Conservation (phyloP, 2,797 vertebrate genomes). For the Cossypha caffra region DNA sequence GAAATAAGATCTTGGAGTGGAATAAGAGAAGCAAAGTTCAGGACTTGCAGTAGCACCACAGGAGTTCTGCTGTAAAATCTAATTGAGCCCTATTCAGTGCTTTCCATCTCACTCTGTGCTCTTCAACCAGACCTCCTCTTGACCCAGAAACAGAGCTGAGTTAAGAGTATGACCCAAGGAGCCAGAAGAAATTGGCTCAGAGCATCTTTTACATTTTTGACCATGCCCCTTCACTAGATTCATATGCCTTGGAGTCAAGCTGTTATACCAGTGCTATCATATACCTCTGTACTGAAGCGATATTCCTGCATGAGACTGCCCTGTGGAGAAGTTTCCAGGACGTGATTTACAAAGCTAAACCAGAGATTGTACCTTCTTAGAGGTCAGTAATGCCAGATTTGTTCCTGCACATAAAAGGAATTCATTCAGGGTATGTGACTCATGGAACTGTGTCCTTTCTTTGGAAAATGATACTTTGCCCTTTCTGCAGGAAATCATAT, state of each 20-base stretch:
- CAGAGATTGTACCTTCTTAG: neutral
- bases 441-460: neutral
- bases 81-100: neutral
- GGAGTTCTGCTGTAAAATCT: neutral
- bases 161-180: neutral
- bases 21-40: neutral
- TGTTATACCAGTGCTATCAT: neutral
- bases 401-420: neutral
- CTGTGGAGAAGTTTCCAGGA: neutral
- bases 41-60: neutral
- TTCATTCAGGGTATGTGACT: neutral
- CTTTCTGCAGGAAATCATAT: neutral
- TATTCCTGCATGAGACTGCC: neutral
- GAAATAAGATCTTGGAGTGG: neutral
- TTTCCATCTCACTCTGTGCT: neutral
- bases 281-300: neutral
- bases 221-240: neutral
- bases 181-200: neutral
- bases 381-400: neutral
- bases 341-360: neutral
- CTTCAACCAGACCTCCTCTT: neutral
- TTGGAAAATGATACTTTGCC: neutral
- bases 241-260: neutral
- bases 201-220: neutral
- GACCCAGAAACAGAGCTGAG: neutral